A percentile compares a stretch with the other conserved stretches of the same genome.
Conservation (phyloP, 1,140 invertebrate species). For the Lepidotrigona ventralis region DNA sequence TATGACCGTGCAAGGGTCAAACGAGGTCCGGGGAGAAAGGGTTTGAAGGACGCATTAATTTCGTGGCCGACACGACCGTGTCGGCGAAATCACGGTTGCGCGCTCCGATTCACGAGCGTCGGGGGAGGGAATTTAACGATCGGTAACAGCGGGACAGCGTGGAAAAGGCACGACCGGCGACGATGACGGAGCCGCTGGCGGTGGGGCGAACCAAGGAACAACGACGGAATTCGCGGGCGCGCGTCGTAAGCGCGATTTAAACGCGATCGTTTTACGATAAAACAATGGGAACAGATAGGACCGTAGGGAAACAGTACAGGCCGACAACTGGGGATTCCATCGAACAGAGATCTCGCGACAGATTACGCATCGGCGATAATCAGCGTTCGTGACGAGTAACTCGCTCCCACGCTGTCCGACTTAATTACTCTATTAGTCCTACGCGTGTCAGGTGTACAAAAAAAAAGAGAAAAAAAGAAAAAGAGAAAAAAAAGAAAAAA, state of each 20-base stretch:
- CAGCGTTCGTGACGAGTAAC: slow-evolving; percentile 54
- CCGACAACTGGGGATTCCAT: slow-evolving; percentile 22
- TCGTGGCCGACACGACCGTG: slow-evolving; percentile 11
- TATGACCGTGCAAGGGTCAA: slow-evolving; percentile 61
- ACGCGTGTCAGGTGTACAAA: slow-evolving; percentile 37
- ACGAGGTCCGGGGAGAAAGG: slow-evolving; percentile 47
- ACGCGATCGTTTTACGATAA: slow-evolving; percentile 21
- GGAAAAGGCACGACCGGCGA: background rate
- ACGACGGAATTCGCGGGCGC: background rate
- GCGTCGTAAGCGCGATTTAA: background rate
- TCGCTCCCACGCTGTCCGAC: slow-evolving; percentile 44
- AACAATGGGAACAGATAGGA: slow-evolving; percentile 11
- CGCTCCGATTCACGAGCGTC: background rate
- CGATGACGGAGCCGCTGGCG: background rate
- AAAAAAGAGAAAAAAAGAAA: background rate
- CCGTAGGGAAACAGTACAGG: too few relatives aligned
- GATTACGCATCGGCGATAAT: slow-evolving; percentile 46
- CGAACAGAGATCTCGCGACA: slow-evolving; percentile 49
- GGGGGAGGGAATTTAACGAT: background rate
- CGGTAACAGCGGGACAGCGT: background rate
- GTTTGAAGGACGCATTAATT: slow-evolving; percentile 51
- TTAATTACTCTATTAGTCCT: slow-evolving; percentile 54
- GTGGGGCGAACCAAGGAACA: background rate
- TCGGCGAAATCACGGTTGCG: slow-evolving; percentile 6
- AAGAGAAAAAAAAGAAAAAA: background rate